A percentile compares a stretch with the other conserved stretches of the same genome.
phyloP scores from a whole-genome alignment of 2,888 invertebrate species.

The Dasysyrphus tricinctus region DNA sequence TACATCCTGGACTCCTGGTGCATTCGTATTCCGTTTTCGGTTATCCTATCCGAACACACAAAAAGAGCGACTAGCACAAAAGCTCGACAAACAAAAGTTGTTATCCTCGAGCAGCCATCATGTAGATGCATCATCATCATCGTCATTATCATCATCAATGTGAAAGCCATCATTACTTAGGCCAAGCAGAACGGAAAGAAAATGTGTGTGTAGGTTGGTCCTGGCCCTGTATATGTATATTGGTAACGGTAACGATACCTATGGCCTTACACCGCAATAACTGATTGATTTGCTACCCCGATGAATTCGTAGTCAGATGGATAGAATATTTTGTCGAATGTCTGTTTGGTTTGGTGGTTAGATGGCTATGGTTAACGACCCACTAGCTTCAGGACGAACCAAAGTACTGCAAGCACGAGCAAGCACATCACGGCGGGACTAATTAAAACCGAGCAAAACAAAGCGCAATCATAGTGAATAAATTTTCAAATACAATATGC shows the following conservation, averaged over 20 bases:
- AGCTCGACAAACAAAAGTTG: slow-evolving; percentile 36
- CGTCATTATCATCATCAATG: slow-evolving; percentile 34
- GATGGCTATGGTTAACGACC: slow-evolving; percentile 52
- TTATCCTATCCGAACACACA: slow-evolving; percentile 51
- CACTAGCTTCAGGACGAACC: not conserved
- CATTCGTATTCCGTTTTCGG: slow-evolving; percentile 53
- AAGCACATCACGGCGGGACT: slow-evolving; percentile 42
- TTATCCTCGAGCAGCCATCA: slow-evolving; percentile 26
- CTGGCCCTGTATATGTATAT: not conserved
- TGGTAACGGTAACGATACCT: slow-evolving; percentile 11
- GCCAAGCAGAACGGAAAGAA: slow-evolving; percentile 17
- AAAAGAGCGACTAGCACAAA: slow-evolving; percentile 12
- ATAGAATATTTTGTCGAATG: slow-evolving; percentile 33
- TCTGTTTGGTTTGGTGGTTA: slow-evolving; percentile 45
- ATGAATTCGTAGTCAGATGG: slow-evolving; percentile 19
- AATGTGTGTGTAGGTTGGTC: slow-evolving; percentile 8
- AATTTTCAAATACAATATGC: slow-evolving; percentile 59
- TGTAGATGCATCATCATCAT: slow-evolving; percentile 26
- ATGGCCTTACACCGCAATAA: slow-evolving; percentile 68
- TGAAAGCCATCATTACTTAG: slow-evolving; percentile 39
- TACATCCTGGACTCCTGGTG: slow-evolving; percentile 17
- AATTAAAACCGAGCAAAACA: slow-evolving; percentile 67
- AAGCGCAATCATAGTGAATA: slow-evolving; percentile 61
- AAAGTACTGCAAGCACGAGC: slow-evolving; percentile 7
- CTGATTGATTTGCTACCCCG: slow-evolving; percentile 73